These are phyloP conservation scores for Halisarca cf. caerulea DNA, from an alignment of 37 sponge, comb jelly and placozoan genomes.

Conservation along the genomic window DNA sequence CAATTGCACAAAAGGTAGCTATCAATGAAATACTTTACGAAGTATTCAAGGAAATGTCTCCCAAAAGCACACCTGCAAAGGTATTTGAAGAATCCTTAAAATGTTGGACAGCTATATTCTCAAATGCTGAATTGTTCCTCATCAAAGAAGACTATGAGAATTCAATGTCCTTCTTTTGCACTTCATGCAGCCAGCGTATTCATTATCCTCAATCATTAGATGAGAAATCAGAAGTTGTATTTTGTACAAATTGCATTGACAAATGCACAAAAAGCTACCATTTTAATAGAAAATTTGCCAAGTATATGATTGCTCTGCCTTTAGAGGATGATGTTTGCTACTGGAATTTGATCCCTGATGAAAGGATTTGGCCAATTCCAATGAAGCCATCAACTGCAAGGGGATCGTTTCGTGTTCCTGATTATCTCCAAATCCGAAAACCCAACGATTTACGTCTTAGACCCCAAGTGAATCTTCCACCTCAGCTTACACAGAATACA, in stretches of 20 bases:
- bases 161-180: not conserved
- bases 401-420: not conserved
- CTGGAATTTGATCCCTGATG: not conserved
- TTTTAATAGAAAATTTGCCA: too few species aligned
- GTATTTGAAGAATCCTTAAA: not conserved
- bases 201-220: not conserved
- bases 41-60: not conserved
- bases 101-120: not conserved
- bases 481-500: not conserved
- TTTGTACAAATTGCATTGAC: not conserved
- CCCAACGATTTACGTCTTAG: not conserved
- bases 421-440: not conserved
- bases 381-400: not conserved
- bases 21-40: not conserved
- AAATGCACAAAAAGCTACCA: not conserved
- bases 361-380: not conserved
- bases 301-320: constrained; percentile 3
- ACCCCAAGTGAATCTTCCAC: not conserved
- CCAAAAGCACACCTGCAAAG: not conserved
- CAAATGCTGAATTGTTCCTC: not conserved
- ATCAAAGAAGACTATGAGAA: not conserved
- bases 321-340: not conserved
- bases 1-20: not conserved
- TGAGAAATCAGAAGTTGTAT: too few species aligned
- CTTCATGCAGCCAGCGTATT: not conserved